phyloP scores from a whole-genome alignment of 1,140 invertebrate species.

The Rhagoletis zephyria region DNA sequence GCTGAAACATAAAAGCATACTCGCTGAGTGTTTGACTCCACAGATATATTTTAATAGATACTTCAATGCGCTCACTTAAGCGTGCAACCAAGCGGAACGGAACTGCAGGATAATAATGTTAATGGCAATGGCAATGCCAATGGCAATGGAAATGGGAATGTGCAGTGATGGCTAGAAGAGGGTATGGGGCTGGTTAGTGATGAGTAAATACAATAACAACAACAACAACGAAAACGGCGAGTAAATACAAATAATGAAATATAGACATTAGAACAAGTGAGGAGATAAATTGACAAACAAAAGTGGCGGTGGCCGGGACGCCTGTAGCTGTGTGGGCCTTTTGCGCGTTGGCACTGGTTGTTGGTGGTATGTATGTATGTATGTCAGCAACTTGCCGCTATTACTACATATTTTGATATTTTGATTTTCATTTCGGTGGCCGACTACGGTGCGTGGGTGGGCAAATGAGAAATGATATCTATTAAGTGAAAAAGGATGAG shows the following conservation, averaged over 20 bases:
- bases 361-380: neutral
- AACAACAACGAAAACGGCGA: neutral
- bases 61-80: constrained; percentile 36
- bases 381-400: neutral
- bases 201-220: no score
- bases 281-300: neutral
- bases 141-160: neutral
- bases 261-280: constrained; percentile 35
- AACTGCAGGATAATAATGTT: constrained; percentile 32
- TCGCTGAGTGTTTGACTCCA: constrained; percentile 37
- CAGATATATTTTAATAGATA: constrained; percentile 14
- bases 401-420: neutral
- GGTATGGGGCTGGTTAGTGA: neutral
- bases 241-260: constrained; percentile 49
- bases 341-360: constrained; percentile 1
- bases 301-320: neutral
- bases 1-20: neutral
- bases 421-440: neutral
- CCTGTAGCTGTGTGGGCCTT: neutral
- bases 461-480: constrained; percentile 45
- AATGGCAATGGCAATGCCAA: neutral
- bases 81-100: constrained; percentile 37
- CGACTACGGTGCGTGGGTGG: neutral
- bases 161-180: neutral
- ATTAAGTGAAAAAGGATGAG: constrained; percentile 43